A percentile compares a stretch with the other conserved stretches of the same genome.
These are phyloP conservation scores for Poecilus cupreus DNA, from an alignment of 2,888 invertebrate species.

Conservation along the genomic window DNA sequence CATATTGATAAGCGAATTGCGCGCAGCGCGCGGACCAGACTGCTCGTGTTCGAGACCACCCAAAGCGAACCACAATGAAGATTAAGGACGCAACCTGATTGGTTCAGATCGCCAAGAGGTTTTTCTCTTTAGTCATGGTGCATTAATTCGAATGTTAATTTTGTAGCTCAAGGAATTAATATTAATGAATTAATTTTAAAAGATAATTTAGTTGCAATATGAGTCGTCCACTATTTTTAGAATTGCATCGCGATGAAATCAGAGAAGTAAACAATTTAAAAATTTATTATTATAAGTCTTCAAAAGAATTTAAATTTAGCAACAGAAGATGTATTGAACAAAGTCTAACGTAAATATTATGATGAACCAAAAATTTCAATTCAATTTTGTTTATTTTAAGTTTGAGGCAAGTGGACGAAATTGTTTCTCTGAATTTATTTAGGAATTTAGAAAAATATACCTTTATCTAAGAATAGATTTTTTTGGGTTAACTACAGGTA, in stretches of 20 bases:
- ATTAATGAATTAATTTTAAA: constrained; percentile 27
- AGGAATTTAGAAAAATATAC: no score
- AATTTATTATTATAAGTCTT: constrained; percentile 14
- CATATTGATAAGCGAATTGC: constrained; percentile 22
- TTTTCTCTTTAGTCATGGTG: constrained; percentile 31
- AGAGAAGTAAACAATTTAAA: background rate
- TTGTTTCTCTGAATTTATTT: no score
- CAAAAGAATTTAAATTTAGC: constrained; percentile 6
- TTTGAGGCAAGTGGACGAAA: no score
- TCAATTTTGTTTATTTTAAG: constrained; percentile 10
- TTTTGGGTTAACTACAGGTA: no score
- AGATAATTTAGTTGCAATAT: background rate
- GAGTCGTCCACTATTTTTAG: background rate
- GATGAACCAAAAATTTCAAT: background rate
- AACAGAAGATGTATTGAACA: background rate
- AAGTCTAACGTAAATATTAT: constrained; percentile 12
- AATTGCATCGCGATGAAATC: background rate
- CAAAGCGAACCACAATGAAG: background rate
- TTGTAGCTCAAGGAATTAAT: background rate
- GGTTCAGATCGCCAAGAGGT: background rate
- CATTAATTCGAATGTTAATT: constrained; percentile 12
- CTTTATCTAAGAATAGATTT: no score
- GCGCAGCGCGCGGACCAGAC: background rate
- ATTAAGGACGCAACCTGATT: background rate
- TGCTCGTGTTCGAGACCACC: constrained; percentile 14